Evolutionary conservation across 1,140 invertebrate species (phyloP).

Genomic region (Drosophila miranda): DNA sequence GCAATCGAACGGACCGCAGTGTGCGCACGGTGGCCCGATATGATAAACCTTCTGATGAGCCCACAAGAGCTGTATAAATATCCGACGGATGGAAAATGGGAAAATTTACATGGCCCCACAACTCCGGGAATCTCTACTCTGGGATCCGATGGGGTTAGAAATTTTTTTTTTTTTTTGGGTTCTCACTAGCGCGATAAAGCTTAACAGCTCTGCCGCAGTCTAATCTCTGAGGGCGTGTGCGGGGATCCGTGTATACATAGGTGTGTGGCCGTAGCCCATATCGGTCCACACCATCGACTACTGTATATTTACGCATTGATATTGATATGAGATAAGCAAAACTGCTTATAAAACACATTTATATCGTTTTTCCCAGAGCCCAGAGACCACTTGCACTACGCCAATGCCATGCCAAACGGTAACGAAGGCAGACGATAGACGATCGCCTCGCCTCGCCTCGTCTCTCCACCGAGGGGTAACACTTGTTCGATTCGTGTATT

Average conservation of each 20-base stretch:
- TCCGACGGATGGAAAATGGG: slow-evolving; percentile 2
- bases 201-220: slow-evolving; percentile 5
- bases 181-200: slow-evolving; percentile 36
- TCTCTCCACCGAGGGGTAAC: slow-evolving; percentile 59
- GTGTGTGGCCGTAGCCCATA: slow-evolving; percentile 37
- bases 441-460: background rate
- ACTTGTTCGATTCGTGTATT: slow-evolving; percentile 79
- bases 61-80: slow-evolving; percentile 43
- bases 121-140: slow-evolving; percentile 4
- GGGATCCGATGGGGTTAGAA: slow-evolving; percentile 15
- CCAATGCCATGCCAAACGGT: background rate
- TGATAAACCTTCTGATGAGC: slow-evolving; percentile 46
- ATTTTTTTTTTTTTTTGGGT: background rate
- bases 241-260: slow-evolving; percentile 55
- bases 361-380: slow-evolving; percentile 67
- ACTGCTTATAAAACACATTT: slow-evolving; percentile 80
- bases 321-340: slow-evolving; percentile 79
- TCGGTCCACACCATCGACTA: slow-evolving; percentile 72
- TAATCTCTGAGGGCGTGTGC: slow-evolving; percentile 36
- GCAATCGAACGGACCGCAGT: slow-evolving; percentile 20
- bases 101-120: slow-evolving; percentile 44
- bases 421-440: slow-evolving; percentile 18
- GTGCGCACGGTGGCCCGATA: slow-evolving; percentile 18
- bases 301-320: slow-evolving; percentile 81
- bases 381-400: slow-evolving; percentile 13